Base-by-base conservation (phyloP, 2,113 vertebrate genomes). In the Progne subis region DNA sequence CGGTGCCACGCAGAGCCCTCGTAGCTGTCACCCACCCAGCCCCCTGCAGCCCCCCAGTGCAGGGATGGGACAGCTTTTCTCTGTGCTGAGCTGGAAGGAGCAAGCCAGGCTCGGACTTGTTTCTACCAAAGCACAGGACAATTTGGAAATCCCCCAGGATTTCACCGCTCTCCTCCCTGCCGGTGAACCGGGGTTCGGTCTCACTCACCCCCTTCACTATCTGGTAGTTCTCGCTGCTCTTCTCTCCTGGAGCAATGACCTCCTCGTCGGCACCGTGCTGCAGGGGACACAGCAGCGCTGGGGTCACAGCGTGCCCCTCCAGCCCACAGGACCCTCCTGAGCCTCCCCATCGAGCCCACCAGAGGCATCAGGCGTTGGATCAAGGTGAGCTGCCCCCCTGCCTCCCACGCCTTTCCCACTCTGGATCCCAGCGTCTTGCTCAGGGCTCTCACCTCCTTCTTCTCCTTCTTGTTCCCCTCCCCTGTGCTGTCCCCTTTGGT, bases 221-320 rank as follows among this genome's bases (percentile, higher is more conserved):
- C 97, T 99, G 98, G 93, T 99, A 99, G 98, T 98, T 99, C 97
- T 99, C 99, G 3, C 99, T 99, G 97, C 98, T 99, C 93, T 99
- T 99, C 86, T 99, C 99, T 78, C 97, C 96, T 0, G 98, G 97
- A 92, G 98, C 98, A 43, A 98, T 97, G 5, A 98, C 92, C 6
- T 97, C 93, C 29, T 98, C 98, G 1, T 98, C 98, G 0, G 97
- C 92, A 28, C 96, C 55, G 2, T 91, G 94, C 97, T 98, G 84
- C 8, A 39, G 59, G 67, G 70, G n/a, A 86, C 59, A 96, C 55
- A 31, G 24, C 14, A 37, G 46, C 34, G n/a, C 21, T 2, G 26
- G 46, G 57, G 23, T 76, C 78, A 52, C 88, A 13, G 28, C 0
- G 17, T 29, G 46, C 6, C 52, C 28, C 60, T 26, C n/a, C 84